Evolutionary conservation across 37 sponge, comb jelly and placozoan genomes (phyloP).

Genomic region (Petrosia ficiformis): DNA sequence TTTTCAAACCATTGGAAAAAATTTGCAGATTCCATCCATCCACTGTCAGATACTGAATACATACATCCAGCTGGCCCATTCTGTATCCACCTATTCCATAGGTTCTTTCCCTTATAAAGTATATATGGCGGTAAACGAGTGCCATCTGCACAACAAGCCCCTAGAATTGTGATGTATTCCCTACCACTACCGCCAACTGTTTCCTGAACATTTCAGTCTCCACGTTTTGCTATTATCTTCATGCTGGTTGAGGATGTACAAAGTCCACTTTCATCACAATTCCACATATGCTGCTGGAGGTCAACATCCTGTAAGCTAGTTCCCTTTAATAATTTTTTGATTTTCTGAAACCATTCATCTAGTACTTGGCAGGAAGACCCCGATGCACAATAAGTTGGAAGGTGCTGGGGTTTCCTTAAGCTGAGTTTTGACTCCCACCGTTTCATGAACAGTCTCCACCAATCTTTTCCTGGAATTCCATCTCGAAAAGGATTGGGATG

Average conservation of each 20-base stretch:
- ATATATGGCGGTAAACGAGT: constrained; percentile 50
- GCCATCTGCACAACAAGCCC: constrained; percentile 35
- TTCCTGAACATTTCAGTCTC: constrained; percentile 46
- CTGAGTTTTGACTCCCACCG: constrained; percentile 35
- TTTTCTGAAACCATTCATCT: constrained; percentile 17
- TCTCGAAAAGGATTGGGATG: constrained; percentile 26
- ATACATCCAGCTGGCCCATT: constrained; percentile 50
- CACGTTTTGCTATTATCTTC: constrained; percentile 18
- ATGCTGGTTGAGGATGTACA: constrained; percentile 35
- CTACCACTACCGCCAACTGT: constrained; percentile 49
- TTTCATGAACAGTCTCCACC: constrained; percentile 43
- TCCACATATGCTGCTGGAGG: constrained; percentile 30
- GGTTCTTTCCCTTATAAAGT: constrained; percentile 63
- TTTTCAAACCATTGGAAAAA: constrained; percentile 51
- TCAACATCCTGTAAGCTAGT: constrained; percentile 8
- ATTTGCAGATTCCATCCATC: constrained; percentile 60
- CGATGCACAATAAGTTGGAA: constrained; percentile 17
- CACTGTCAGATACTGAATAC: constrained; percentile 38
- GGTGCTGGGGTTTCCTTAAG: constrained; percentile 20
- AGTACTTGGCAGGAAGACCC: neutral
- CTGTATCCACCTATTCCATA: constrained; percentile 31
- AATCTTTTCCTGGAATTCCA: constrained; percentile 37
- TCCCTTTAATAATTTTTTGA: constrained; percentile 1
- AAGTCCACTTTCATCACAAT: constrained; percentile 57
- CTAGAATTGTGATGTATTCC: constrained; percentile 47